phyloP scores from a whole-genome alignment of 2,888 invertebrate genomes.

The Raillietiella orientalis region DNA sequence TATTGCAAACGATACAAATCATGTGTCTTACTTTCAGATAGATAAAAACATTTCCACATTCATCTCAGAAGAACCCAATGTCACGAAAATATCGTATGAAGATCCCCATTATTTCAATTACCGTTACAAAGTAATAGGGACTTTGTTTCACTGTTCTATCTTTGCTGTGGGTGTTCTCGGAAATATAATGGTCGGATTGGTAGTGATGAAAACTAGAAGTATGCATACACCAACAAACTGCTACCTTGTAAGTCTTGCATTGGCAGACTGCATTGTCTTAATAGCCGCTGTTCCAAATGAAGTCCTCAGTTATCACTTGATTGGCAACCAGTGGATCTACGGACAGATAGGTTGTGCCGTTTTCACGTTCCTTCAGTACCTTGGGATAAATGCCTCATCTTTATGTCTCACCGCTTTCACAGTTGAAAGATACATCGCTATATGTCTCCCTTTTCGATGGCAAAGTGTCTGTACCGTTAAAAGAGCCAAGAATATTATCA shows the following conservation, averaged over 20 bases:
- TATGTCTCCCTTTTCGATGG: slow-evolving; percentile 16
- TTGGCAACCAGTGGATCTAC: slow-evolving; percentile 19
- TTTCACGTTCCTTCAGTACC: slow-evolving; percentile 20
- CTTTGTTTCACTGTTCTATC: slow-evolving; percentile 17
- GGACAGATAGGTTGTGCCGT: slow-evolving; percentile 18
- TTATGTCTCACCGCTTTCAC: slow-evolving; percentile 26
- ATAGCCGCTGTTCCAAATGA: slow-evolving; percentile 21
- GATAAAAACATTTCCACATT: too few species aligned
- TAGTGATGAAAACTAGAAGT: slow-evolving; percentile 15
- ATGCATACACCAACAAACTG: slow-evolving; percentile 26
- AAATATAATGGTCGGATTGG: slow-evolving; percentile 19
- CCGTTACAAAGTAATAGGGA: slow-evolving; percentile 12
- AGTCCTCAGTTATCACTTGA: slow-evolving; percentile 17
- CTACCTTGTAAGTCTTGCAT: slow-evolving; percentile 22
- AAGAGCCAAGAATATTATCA: slow-evolving; percentile 21
- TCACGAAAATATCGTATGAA: too few species aligned
- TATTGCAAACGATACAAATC: too few species aligned
- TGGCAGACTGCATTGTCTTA: slow-evolving; percentile 22
- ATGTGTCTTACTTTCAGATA: too few species aligned
- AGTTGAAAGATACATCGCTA: slow-evolving; percentile 25
- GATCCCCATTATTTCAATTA: background rate
- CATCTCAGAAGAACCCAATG: too few species aligned
- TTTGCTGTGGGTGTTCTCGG: slow-evolving; percentile 20
- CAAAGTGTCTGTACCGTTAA: slow-evolving; percentile 23
- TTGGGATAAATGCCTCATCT: slow-evolving; percentile 23